Conservation (phyloP, 2,113 vertebrate species). For the Lophura nycthemera region DNA sequence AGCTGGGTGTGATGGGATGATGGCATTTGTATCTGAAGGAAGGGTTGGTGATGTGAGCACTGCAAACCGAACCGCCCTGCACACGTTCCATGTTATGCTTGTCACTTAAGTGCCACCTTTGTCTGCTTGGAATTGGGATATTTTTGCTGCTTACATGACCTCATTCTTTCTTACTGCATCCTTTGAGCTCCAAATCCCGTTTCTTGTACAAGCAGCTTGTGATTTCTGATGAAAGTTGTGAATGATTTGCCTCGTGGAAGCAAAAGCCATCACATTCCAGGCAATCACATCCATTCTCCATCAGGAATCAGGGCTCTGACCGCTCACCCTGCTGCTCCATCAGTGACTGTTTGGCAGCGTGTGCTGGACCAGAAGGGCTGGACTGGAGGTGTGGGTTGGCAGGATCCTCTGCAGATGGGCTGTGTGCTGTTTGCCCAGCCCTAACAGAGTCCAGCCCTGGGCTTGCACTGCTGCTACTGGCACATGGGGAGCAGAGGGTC, state of each 20-base stretch:
- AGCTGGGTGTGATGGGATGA: rapidly evolving
- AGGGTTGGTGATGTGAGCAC: rapidly evolving
- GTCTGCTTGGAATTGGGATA: not conserved
- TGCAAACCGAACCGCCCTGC: not conserved
- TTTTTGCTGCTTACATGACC: not conserved
- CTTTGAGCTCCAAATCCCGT: not conserved
- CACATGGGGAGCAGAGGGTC: not conserved
- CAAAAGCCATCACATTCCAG: not conserved
- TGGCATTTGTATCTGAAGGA: not conserved
- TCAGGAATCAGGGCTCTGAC: not conserved
- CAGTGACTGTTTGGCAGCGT: rapidly evolving
- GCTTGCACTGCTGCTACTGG: not conserved
- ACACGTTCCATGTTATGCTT: not conserved
- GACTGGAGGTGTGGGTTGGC: not conserved
- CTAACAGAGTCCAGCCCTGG: not conserved
- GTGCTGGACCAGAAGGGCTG: not conserved
- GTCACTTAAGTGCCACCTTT: not conserved
- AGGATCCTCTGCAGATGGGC: not conserved
- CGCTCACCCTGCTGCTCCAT: not conserved
- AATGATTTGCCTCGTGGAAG: not conserved
- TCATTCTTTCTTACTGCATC: not conserved
- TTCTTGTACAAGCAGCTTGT: not conserved
- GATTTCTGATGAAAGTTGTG: not conserved
- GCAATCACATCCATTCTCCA: rapidly evolving
- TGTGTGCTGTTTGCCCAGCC: not conserved